Evolutionary conservation across 1,140 invertebrate species (phyloP), one percentile per base, ranked within the genome.

Genomic region (Limonius californicus): DNA sequence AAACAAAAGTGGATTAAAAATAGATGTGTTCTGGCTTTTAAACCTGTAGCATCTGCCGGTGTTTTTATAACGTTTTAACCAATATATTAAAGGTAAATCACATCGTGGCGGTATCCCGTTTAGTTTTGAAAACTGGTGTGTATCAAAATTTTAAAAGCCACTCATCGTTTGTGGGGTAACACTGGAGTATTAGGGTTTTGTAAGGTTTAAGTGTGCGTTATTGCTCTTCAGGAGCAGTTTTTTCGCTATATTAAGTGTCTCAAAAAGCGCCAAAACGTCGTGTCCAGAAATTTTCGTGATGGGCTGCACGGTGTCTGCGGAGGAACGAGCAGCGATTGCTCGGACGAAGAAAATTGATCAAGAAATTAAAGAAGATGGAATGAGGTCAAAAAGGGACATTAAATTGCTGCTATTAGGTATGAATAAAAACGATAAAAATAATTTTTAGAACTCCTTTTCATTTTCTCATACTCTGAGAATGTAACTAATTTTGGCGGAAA

Each of bases 301-400:
- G 96, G 96, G 97, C 81, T 98, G 95, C 86, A 94, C 95, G 78
- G 93, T 98, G 88, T 97, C 94, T 80, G 94, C 95, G 71, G 96
- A 99, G 81, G 96, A 98, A 83, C 85, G 95, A 81, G 93, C 92
- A 74, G 96, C 96, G 75, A 85, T 94, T 81, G 96, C 95, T 79
- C 85, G 95, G 76, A 97, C 92, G 82, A 95, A 94, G 82, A 87
- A 92, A 79, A 99, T 99, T 75, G 97, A 99, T 82, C 95, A 93
- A 79, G 95, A 95, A 81, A 83, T 99, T 68, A 99, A 99, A 83
- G 96, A 98, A 81, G 97, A 99, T 84, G 95, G 94, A 59, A 89
- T 98, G 68, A 95, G 97, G 78, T 95, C 96, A 56, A 95, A 96
- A 70, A 98, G 98, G 83, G 97, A 99, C 83, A 98, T 99, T 72